Evolutionary conservation across 92 coral and sea anemone species (phyloP), one percentile per base, ranked within the genome.

Genomic region (Bergia sp.): DNA sequence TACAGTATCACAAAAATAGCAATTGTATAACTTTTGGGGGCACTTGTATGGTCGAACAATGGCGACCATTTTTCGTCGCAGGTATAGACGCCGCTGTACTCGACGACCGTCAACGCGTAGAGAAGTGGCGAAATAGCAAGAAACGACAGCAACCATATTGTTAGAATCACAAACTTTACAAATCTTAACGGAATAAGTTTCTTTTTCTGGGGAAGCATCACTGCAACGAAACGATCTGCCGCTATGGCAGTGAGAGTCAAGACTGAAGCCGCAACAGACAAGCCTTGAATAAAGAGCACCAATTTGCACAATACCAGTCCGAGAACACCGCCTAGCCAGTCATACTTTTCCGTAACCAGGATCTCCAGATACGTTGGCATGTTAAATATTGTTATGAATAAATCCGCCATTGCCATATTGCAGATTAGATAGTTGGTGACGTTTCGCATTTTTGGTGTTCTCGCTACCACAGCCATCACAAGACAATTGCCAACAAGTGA

Each of bases 351-450:
- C 39, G 96, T 94, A 88, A 94, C 88, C 78, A 92, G 90, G 69
- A 93, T 94, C 36, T 89, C 77, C 58, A 94, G 82, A 73, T 92
- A 90, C 43, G 94, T 92, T 21, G 96, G 96, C 94, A 94, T 92
- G 81, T 94, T 94, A 57, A 93, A 94, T 41, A 94, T 91, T 8
- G 96, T 94, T 43, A 94, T 91, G 73, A 94, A 86, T 23, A 94
- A 87, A 85, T 94, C 96, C 8, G 94, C 93, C 74, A 87, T 92
- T 21, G 96, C 96, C 94, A 94, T 92, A 89, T 94, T 94, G 88
- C 93, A 65, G 42, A 94, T 94, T 12, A 94, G 93, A 77, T 88
- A 91, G 90, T 94, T 92, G 18, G 96, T 94, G 15, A 92, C 94
- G 9, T 91, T 94, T 39, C 90, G 90, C 92, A 94, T 89, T 80